Evolutionary conservation across 2,113 vertebrate species (phyloP).

Genomic region (Poicephalus gulielmi): DNA sequence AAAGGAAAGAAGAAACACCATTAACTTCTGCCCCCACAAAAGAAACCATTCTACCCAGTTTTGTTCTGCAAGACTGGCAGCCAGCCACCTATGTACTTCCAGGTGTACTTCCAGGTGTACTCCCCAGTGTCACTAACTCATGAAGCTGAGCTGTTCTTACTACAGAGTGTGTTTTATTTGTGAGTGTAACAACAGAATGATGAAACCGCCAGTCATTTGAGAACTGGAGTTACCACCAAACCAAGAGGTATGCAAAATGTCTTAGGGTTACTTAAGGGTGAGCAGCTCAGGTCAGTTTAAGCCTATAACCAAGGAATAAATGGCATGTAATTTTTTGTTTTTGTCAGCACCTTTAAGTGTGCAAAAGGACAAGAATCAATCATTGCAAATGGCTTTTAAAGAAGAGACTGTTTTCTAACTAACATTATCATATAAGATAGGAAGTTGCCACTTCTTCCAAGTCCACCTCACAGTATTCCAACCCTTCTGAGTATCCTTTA

Average conservation of each 20-base stretch:
- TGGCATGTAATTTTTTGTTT: background rate
- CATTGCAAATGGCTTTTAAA: background rate
- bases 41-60: background rate
- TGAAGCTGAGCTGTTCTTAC: background rate
- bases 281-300: background rate
- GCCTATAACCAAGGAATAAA: background rate
- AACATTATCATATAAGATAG: accelerated
- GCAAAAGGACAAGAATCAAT: background rate
- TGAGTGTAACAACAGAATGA: background rate
- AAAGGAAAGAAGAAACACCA: background rate
- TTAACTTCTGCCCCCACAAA: background rate
- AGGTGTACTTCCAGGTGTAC: background rate
- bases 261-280: background rate
- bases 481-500: background rate
- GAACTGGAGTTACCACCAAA: background rate
- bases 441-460: background rate
- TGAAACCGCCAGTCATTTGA: background rate
- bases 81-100: background rate
- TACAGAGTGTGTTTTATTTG: background rate
- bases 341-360: background rate
- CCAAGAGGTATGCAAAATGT: background rate
- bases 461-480: background rate
- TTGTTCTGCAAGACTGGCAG: background rate
- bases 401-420: background rate
- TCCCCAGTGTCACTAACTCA: background rate